Percentiles rank a stretch among this genome's conserved stretches.
phyloP scores from a whole-genome alignment of 2,113 vertebrate species.

The Axis porcinus region DNA sequence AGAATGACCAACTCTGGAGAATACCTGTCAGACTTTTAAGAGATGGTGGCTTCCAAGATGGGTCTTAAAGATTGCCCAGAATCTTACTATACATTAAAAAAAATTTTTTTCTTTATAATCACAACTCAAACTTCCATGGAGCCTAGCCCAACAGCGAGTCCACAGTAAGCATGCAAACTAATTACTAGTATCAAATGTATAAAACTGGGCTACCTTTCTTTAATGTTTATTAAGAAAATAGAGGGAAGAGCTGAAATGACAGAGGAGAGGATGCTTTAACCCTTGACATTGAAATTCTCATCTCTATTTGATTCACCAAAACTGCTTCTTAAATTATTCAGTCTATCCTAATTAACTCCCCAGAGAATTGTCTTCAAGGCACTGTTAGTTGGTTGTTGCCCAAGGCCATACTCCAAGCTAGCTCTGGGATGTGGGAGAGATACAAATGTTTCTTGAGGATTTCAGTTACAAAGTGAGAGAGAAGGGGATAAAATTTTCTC shows the following conservation, averaged over 20 bases:
- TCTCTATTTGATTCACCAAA: slow-evolving; percentile 64
- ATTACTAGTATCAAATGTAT: not conserved
- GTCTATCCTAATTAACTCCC: slow-evolving; percentile 67
- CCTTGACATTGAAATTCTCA: slow-evolving; percentile 36
- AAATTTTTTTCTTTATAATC: not conserved
- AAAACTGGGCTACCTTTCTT: not conserved
- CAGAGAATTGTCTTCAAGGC: slow-evolving; percentile 65
- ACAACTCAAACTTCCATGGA: not conserved
- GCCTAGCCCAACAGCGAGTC: not conserved
- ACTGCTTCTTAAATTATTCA: slow-evolving; percentile 73
- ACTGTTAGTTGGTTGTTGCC: slow-evolving; percentile 64
- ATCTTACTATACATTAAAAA: not conserved
- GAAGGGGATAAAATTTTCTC: not conserved
- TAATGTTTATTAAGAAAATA: not conserved
- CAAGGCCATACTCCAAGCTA: slow-evolving; percentile 47
- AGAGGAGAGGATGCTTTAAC: not conserved
- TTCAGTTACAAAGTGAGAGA: slow-evolving; percentile 22
- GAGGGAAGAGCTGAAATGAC: not conserved
- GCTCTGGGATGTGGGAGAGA: slow-evolving; percentile 19
- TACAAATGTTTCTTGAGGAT: slow-evolving; percentile 19
- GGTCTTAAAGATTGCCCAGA: not conserved
- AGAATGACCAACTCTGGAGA: not conserved
- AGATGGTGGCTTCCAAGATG: not conserved
- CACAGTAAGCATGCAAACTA: not conserved
- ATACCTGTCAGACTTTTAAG: not conserved